These are phyloP conservation scores for Hypena proboscidalis DNA, from an alignment of 2,888 invertebrate genomes.

Conservation along the genomic window DNA sequence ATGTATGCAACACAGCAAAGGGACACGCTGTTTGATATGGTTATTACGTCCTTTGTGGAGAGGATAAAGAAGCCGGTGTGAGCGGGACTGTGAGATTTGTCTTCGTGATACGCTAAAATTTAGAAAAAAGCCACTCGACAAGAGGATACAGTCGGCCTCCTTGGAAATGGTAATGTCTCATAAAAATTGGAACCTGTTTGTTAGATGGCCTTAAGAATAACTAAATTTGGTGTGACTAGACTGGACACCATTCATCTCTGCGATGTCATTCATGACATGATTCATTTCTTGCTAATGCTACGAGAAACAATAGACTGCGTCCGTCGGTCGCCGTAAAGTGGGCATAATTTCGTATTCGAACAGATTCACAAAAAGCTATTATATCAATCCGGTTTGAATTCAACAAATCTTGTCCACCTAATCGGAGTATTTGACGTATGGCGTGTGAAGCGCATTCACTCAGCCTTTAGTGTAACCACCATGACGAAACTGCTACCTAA, in stretches of 20 bases:
- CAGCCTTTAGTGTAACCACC: slow-evolving; percentile 20
- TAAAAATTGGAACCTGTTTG: slow-evolving; percentile 69
- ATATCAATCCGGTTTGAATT: slow-evolving; percentile 19
- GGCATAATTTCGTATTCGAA: slow-evolving; percentile 18
- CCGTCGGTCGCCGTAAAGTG: slow-evolving; percentile 22
- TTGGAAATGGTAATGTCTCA: slow-evolving; percentile 74
- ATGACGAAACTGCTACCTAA: slow-evolving; percentile 29
- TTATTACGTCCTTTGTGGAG: slow-evolving; percentile 82
- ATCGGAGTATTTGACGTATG: slow-evolving; percentile 8
- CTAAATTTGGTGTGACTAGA: slow-evolving; percentile 71
- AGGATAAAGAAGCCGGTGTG: slow-evolving; percentile 74
- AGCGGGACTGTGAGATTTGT: slow-evolving; percentile 73
- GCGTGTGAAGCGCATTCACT: slow-evolving; percentile 21
- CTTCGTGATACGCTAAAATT: slow-evolving; percentile 82
- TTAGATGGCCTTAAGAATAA: slow-evolving; percentile 56
- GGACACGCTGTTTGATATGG: slow-evolving; percentile 84
- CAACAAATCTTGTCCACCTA: slow-evolving; percentile 9
- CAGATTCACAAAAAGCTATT: slow-evolving; percentile 28
- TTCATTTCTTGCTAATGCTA: slow-evolving; percentile 49
- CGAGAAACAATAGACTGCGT: slow-evolving; percentile 38
- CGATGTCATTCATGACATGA: slow-evolving; percentile 60
- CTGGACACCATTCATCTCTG: slow-evolving; percentile 67
- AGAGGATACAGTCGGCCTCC: slow-evolving; percentile 63
- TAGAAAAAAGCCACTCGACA: slow-evolving; percentile 57
- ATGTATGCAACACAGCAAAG: slow-evolving; percentile 81